A percentile compares a stretch with the other conserved stretches of the same genome.
phyloP scores from a whole-genome alignment of 2,797 vertebrate genomes.

The Myotis pilosus region DNA sequence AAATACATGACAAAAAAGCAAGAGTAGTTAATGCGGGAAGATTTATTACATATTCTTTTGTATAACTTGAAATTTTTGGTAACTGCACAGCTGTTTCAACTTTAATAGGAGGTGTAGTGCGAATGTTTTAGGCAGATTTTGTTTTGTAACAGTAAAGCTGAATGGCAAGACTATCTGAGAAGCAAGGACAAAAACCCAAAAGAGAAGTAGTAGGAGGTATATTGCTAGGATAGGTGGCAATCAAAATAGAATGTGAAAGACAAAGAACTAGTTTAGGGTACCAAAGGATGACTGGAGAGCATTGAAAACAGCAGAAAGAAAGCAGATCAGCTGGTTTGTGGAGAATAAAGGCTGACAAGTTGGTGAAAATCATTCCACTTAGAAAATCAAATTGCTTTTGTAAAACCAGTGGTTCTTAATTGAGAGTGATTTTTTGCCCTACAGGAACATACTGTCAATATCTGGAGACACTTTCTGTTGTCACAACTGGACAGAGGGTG shows the following conservation, averaged over 20 bases:
- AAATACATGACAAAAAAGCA: background rate
- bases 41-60: background rate
- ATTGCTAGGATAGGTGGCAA: background rate
- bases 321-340: background rate
- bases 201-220: background rate
- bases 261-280: background rate
- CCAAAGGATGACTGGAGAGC: background rate
- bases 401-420: background rate
- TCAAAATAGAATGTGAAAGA: slow-evolving; percentile 31
- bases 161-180: background rate
- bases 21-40: background rate
- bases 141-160: background rate
- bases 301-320: background rate
- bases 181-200: background rate
- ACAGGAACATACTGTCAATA: background rate
- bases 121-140: background rate
- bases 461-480: background rate
- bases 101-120: background rate
- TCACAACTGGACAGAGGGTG: background rate
- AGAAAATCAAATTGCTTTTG: background rate
- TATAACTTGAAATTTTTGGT: background rate
- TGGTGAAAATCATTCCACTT: background rate
- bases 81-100: background rate
- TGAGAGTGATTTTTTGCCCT: background rate
- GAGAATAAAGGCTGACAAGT: background rate